phyloP scores from a whole-genome alignment of 1,140 invertebrate species.

The Frieseomelitta varia region DNA sequence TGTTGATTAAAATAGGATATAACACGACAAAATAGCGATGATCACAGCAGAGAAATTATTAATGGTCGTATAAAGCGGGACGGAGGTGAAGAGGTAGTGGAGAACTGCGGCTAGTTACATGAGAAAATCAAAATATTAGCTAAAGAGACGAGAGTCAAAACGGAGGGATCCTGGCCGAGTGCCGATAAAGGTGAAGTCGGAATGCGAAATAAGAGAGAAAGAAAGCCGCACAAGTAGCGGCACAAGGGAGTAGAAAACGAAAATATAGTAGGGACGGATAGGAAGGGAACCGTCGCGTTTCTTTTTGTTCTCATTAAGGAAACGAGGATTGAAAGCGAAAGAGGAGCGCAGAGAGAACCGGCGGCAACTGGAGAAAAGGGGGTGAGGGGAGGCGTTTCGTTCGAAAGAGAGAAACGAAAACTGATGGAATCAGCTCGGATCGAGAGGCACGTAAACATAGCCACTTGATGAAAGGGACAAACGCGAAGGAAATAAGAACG shows the following conservation, averaged over 20 bases:
- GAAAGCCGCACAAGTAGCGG: neutral
- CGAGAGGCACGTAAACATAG: neutral
- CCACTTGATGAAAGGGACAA: constrained; percentile 5
- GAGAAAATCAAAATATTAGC: constrained; percentile 5
- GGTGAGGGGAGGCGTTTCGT: no score
- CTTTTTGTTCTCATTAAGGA: constrained; percentile 17
- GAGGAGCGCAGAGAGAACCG: neutral
- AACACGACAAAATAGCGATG: neutral
- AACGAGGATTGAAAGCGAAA: constrained; percentile 12
- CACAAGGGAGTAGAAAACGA: constrained; percentile 5
- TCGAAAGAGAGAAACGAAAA: neutral
- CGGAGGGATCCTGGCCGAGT: neutral
- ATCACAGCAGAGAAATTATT: neutral
- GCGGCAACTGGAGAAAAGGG: no score
- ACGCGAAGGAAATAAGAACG: neutral
- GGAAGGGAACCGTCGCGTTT: neutral
- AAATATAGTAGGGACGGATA: neutral
- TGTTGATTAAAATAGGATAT: no score
- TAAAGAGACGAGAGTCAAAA: neutral
- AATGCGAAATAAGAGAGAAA: constrained; percentile 3
- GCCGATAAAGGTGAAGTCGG: constrained; percentile 2
- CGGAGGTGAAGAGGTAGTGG: neutral
- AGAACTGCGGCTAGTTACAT: neutral
- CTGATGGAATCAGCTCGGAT: constrained; percentile 21
- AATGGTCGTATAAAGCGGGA: neutral